Evolutionary conservation across 2,888 invertebrate species (phyloP), one percentile per base, ranked within the genome.

Genomic region (Heliconius sara): DNA sequence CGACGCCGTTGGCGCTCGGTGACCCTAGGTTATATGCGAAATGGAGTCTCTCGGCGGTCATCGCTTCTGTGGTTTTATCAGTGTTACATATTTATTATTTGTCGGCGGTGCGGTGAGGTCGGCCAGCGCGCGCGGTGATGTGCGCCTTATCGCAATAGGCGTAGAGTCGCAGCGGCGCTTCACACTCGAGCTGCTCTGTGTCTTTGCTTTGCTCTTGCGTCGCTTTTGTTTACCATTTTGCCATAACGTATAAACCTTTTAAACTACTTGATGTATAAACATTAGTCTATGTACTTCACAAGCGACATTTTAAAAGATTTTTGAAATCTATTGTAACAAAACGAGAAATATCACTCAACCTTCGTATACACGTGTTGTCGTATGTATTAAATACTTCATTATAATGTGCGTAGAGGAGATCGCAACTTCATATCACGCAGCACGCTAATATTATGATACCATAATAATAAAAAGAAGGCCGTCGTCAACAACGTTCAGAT

Each of bases 11-110:
- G 85, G 83, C 83, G 87, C 75, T 82, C 85, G 85, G 82, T 71
- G 60, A 60, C 90, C 84, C 89, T 82, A 85, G 85, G 85, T 79
- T 83, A 89, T 92, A 91, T 90, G 91, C 89, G 89, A 91, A 91
- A 91, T 87, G 89, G 90, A 89, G 90, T 92, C 91, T 92, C 90
- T 89, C 90, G 89, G 90, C 93, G 94, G 94, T 93, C 94, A 92
- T 91, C 92, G 93, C 89, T 93, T 94, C 93, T 91, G 91, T 90
- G 91, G 90, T 88, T 92, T 94, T 95, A 95, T 95, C 95, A 94
- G 92, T 92, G 93, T 94, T 95, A 94, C 94, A 94, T 94, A 94
- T 94, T 95, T 94, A 94, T 94, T 94, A 93, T 93, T 93, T 93
- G 94, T 92, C 93, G 92, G 89, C 85, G 90, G 87, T 87, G 88